phyloP scores from a whole-genome alignment of 2,888 invertebrate genomes.

The Apantesis nais region DNA sequence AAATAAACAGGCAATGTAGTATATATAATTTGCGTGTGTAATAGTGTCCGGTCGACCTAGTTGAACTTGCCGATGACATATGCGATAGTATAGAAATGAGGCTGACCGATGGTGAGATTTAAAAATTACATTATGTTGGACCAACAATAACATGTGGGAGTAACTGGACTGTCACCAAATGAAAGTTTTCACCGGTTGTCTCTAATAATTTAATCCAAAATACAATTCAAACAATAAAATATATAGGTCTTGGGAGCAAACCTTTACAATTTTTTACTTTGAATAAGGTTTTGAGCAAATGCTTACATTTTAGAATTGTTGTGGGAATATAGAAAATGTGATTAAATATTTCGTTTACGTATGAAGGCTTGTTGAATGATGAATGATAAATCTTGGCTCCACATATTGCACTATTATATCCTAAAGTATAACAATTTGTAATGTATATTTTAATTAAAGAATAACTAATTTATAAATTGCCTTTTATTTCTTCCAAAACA shows the following conservation, averaged over 20 bases:
- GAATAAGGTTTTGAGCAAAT: not conserved
- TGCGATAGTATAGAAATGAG: slow-evolving; percentile 71
- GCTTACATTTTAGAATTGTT: not conserved
- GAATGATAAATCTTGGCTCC: no score
- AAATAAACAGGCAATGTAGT: slow-evolving; percentile 22
- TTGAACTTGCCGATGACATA: slow-evolving; percentile 69
- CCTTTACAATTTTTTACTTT: not conserved
- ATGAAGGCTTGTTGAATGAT: not conserved
- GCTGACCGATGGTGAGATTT: slow-evolving; percentile 48
- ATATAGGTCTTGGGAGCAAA: not conserved
- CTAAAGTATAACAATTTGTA: no score
- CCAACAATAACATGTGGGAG: slow-evolving; percentile 40
- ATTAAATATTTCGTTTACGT: not conserved
- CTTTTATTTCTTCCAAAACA: no score
- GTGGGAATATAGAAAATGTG: not conserved
- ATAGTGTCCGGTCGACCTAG: slow-evolving; percentile 78
- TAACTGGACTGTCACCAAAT: slow-evolving; percentile 33
- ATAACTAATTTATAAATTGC: no score
- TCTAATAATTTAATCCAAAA: slow-evolving; percentile 4
- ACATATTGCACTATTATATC: no score
- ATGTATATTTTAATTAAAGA: no score
- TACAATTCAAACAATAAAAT: not conserved
- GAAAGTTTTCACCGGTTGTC: slow-evolving; percentile 30
- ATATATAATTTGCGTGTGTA: slow-evolving; percentile 20
- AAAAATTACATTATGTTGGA: slow-evolving; percentile 38